These are phyloP conservation scores for Phytoseiulus persimilis DNA, from an alignment of 2,888 invertebrate species.

Conservation along the genomic window DNA sequence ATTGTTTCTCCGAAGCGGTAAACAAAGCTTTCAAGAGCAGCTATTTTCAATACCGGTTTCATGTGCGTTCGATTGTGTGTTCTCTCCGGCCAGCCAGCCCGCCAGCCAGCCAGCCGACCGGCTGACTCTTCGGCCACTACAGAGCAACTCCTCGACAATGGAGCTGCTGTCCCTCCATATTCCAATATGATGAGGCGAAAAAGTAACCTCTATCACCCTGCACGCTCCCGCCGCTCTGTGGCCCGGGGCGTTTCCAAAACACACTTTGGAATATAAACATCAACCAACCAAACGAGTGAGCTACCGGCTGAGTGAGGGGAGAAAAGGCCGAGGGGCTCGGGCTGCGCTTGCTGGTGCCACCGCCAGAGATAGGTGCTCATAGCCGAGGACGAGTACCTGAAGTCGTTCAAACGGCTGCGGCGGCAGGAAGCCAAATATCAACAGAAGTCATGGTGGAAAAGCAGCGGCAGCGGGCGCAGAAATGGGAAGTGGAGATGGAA, in stretches of 20 bases:
- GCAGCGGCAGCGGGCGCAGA: not conserved
- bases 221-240: not conserved
- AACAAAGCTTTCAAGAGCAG: not conserved
- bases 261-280: conserved; percentile 38
- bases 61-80: not conserved
- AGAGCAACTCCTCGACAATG: not conserved
- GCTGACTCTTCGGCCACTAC: not conserved
- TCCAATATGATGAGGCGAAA: conserved; percentile 5
- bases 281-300: not conserved
- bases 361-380: not conserved
- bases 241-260: conserved; percentile 36
- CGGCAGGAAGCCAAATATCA: not conserved
- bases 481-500: not conserved
- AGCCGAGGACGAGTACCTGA: not conserved
- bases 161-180: not conserved
- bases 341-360: not conserved
- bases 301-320: not conserved
- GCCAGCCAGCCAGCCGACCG: not conserved
- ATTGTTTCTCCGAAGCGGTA: not conserved
- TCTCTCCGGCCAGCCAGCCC: not conserved
- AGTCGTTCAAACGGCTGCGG: not conserved
- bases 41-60: not conserved
- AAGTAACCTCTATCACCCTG: not conserved
- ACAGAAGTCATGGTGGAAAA: not conserved
- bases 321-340: not conserved